Base-by-base conservation (phyloP, 2,888 invertebrate genomes). In the Lypha dubia region DNA sequence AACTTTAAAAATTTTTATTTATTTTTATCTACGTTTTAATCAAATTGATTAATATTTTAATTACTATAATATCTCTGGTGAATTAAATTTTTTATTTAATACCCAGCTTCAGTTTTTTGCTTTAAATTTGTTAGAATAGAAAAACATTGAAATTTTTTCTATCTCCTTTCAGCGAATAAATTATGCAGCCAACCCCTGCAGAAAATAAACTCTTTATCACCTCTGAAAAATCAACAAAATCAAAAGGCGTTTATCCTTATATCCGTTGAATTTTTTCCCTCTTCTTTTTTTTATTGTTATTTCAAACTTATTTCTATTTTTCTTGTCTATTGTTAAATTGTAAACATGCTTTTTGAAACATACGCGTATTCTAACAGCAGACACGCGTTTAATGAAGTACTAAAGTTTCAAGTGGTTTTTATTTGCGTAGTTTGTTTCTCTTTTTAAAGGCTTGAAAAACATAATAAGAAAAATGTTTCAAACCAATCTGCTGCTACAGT, bases 381-480 rank as follows among this genome's bases (percentile, higher is more conserved):
- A 41, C 89, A 90, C 90, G 89, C 88, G 89, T 88, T 89, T 89
- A 90, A 90, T 90, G 89, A 89, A 89, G 89, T 88, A 88, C 87
- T 73, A 74, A 81, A 81, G 53, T 73, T 76, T 84, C 73, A 87
- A 87, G 86, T 89, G 88, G 75, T 79, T 79, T 76, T 76, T 24
- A 53, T 81, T 75, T 53, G 32, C 35, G 15, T 20, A 38, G 44
- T 70, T 41, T 74, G 38, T 38, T 53, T 62, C 5, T 60, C 20
- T 24, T 58, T 13, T 41, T 38, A 9, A n/a, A 17, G 28, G n/a
- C 41, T 38, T n/a, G n/a, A n/a, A n/a, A n/a, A n/a, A n/a, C 46
- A 75, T 20, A 17, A 53, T 32, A 22, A 53, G 8, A 28, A 44
- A 53, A 32, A 13, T 56, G 24, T 13, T 68, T 44, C 22, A 62